A percentile compares a stretch with the other conserved stretches of the same genome.
phyloP scores from a whole-genome alignment of 2,797 vertebrate species.

The Syngnathus acus region DNA sequence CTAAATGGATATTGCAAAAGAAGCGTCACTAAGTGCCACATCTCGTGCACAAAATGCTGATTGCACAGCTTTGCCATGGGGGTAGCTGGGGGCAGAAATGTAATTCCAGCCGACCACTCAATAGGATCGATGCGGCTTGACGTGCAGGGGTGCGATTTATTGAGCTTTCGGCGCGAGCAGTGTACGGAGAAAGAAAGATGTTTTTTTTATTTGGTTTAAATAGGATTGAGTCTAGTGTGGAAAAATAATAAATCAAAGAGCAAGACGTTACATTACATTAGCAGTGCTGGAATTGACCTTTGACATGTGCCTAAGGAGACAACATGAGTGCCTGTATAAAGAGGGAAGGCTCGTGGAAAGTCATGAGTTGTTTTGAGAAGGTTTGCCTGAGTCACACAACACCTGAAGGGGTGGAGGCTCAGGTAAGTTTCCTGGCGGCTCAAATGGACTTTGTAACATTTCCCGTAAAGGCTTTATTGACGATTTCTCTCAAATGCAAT shows the following conservation, averaged over 20 bases:
- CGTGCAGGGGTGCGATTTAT: slow-evolving; percentile 49
- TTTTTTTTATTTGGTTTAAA: slow-evolving; percentile 42
- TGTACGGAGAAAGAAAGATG: slow-evolving; percentile 11
- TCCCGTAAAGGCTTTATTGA: not conserved
- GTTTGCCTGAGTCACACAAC: slow-evolving; percentile 23
- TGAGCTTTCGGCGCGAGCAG: slow-evolving; percentile 50
- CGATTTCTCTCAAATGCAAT: not conserved
- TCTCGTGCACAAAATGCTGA: not conserved
- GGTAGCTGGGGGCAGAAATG: slow-evolving; percentile 33
- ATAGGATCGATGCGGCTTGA: slow-evolving; percentile 59
- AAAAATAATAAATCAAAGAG: slow-evolving; percentile 18
- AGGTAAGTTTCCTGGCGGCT: not conserved
- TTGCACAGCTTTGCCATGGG: not conserved
- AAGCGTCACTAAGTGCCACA: slow-evolving; percentile 8
- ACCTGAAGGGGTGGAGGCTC: slow-evolving; percentile 4
- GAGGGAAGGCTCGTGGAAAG: slow-evolving; percentile 27
- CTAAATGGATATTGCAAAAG: slow-evolving; percentile 61
- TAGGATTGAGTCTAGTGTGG: slow-evolving; percentile 27
- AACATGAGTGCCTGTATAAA: too few species aligned
- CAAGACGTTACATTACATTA: slow-evolving; percentile 40
- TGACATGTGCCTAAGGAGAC: slow-evolving; percentile 28
- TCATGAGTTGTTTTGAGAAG: slow-evolving; percentile 32
- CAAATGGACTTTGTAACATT: not conserved
- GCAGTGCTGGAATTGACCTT: slow-evolving; percentile 46
- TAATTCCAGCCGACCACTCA: slow-evolving; percentile 57